Conservation (phyloP, 2,113 vertebrate species). For the Excalfactoria chinensis region DNA sequence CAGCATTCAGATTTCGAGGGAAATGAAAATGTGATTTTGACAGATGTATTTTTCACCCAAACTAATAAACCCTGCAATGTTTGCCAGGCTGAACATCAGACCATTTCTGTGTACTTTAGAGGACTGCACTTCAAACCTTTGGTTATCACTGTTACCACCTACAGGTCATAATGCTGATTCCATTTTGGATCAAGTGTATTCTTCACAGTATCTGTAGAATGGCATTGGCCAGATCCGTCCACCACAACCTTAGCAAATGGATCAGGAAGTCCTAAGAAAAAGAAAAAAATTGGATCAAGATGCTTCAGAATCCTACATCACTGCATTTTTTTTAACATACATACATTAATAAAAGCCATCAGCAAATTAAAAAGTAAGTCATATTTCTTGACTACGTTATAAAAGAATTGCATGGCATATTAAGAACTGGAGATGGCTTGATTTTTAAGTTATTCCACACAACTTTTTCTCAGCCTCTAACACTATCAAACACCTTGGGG, state of each 20-base stretch:
- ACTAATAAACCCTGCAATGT: not conserved
- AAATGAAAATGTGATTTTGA: not conserved
- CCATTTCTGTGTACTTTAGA: constrained; percentile 49
- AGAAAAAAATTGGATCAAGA: not conserved
- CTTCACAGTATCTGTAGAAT: constrained; percentile 99
- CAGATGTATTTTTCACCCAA: not conserved
- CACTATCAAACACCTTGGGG: not conserved
- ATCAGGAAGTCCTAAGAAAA: constrained; percentile 91
- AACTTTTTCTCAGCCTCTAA: not conserved
- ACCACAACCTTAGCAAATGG: constrained; percentile 99
- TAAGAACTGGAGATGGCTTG: not conserved
- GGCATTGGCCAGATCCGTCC: constrained; percentile 98
- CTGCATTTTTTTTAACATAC: not conserved
- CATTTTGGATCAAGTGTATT: constrained; percentile 99
- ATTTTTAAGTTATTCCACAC: not conserved
- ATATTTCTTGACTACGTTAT: not conserved
- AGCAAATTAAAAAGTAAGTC: not conserved
- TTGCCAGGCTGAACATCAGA: not conserved
- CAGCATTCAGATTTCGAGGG: not conserved
- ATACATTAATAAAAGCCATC: not conserved
- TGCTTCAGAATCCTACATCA: not conserved
- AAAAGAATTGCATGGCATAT: not conserved
- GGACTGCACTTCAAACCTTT: constrained; percentile 64
- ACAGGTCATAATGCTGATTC: constrained; percentile 99
- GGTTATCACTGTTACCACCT: constrained; percentile 80